Evolutionary conservation across 1,140 invertebrate species (phyloP), one percentile per base, ranked within the genome.

Genomic region (Chironomus tepperi): DNA sequence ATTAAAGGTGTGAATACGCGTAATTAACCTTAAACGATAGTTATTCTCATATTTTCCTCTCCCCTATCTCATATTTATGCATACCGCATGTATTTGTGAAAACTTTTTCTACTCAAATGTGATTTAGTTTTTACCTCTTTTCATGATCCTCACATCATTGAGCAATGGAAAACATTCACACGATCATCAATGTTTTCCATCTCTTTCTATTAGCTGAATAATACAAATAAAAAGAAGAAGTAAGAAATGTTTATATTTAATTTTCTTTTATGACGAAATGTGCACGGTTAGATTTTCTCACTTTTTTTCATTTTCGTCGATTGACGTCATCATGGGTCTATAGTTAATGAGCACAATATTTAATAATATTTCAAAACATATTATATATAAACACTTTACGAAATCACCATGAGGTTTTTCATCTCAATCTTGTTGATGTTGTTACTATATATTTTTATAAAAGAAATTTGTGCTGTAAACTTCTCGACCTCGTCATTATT

Each of bases 31-130:
- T 34, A 34, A 34, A 34, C 9, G 12, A 57, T n/a, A 57, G n/a
- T 57, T 57, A 57, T 57, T 57, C 47, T 57, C 47, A 57, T 15
- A n/a, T 57, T 57, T 57, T 57, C 47, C n/a, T 57, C 47, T 57
- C 47, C 5, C n/a, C 12, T n/a, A 15, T 57, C n/a, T 12, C 47
- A 57, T 57, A n/a, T 57, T 47, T 34, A 34, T 34, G 24, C 24
- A 34, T 34, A 34, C 24, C 24, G 24, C 24, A 34, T 47, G 47
- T 57, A 57, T 57, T 34, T 34, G 24, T 34, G 24, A 34, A 34
- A 34, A 34, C 5, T 34, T 34, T 34, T 34, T 34, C 24, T 34
- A 34, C 24, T 34, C 24, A 5, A 34, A 15, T 57, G 47, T 57
- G 47, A 57, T 57, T 57, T 57, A 15, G n/a, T 57, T 57, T 15